phyloP scores from a whole-genome alignment of 2,113 vertebrate species.

The Bos indicus region DNA sequence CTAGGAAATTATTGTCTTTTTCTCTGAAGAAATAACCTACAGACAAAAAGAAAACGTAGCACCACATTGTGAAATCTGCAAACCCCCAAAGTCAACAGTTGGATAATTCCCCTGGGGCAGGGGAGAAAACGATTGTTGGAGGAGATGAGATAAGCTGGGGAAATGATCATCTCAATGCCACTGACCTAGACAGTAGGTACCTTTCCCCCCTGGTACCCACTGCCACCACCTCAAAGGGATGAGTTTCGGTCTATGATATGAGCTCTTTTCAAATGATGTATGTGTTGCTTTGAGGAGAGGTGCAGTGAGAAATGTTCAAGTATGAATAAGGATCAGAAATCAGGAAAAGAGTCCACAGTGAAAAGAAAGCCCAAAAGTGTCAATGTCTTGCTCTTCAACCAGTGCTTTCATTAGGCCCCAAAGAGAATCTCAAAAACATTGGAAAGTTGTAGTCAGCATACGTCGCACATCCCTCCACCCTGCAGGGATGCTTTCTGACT shows the following conservation, averaged over 20 bases:
- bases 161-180: background rate
- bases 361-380: background rate
- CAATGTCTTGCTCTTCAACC: background rate
- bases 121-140: background rate
- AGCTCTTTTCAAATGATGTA: background rate
- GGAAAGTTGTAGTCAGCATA: background rate
- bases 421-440: background rate
- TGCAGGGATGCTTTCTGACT: background rate
- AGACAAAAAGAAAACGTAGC: background rate
- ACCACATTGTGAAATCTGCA: background rate
- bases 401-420: background rate
- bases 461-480: background rate
- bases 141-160: background rate
- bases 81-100: background rate
- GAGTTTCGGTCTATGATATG: background rate
- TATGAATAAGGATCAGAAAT: background rate
- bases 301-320: background rate
- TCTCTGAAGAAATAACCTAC: background rate
- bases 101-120: background rate
- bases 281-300: background rate
- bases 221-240: background rate
- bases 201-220: background rate
- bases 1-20: background rate
- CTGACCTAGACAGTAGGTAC: background rate
- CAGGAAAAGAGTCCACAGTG: background rate